Conservation (phyloP, 2,888 invertebrate species). For the Erpobdella octoculata region DNA sequence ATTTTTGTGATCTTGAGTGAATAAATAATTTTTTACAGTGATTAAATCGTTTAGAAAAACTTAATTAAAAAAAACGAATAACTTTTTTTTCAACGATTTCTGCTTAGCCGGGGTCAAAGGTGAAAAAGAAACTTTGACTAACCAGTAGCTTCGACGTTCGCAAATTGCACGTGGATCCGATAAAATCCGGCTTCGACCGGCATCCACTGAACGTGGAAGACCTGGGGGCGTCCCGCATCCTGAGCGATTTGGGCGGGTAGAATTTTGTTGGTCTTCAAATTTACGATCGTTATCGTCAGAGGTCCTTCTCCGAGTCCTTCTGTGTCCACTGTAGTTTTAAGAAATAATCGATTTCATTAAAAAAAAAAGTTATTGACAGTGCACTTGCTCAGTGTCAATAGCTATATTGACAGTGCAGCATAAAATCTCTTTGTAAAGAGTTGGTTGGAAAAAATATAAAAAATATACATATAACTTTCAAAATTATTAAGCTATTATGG, state of each 20-base stretch:
- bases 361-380: too few species aligned
- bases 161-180: conserved; percentile 83
- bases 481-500: too few species aligned
- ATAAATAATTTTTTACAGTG: too few species aligned
- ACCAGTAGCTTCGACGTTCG: conserved; percentile 77
- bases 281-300: conserved; percentile 66
- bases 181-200: conserved; percentile 59
- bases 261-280: conserved; percentile 49
- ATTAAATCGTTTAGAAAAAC: neutral
- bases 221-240: conserved; percentile 55
- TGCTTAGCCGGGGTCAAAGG: too few species aligned
- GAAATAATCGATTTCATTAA: neutral
- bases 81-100: too few species aligned
- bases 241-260: conserved; percentile 70
- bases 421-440: too few species aligned
- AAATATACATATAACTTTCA: too few species aligned
- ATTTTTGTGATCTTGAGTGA: too few species aligned
- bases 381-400: too few species aligned
- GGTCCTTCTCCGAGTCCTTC: conserved; percentile 78
- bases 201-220: conserved; percentile 54
- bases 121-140: conserved; percentile 23
- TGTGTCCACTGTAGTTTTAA: conserved; percentile 64
- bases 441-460: too few species aligned
- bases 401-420: too few species aligned
- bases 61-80: conserved; percentile 6